Evolutionary conservation across 1,140 invertebrate genomes (phyloP), one percentile per base, ranked within the genome.

Genomic region (Cardiocondyla obscurior): DNA sequence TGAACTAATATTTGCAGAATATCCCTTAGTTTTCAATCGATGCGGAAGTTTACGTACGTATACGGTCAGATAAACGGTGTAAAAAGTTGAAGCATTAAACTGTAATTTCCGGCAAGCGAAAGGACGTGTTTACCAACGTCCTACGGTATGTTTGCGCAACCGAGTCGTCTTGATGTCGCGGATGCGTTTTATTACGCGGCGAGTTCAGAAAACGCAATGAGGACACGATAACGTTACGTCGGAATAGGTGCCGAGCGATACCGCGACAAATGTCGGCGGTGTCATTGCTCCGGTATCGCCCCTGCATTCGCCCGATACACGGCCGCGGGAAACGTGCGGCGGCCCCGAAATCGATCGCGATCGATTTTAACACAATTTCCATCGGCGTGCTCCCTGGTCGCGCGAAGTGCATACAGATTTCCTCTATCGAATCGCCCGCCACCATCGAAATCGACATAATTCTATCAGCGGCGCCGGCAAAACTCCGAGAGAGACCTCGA

Each of bases 391-490:
- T 19, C 57, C 33, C 30, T 14, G 30, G 42, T 64, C 51, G 65
- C 51, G 65, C n/a, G 10, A 70, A 33, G 22, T 42, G 22, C 69
- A 19, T 42, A 49, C 36, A 57, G 72, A 65, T 73, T 83, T 67
- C 53, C 60, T 22, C 46, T 67, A 79, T 83, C 60, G 55, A 86
- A 70, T 76, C 69, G 42, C 39, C 42, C 33, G 65, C 60, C 58
- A 74, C 58, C 82, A 65, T 87, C 85, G 73, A 74, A 86, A 72
- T 86, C 85, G 85, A 84, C 83, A 88, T 88, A 86, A 89, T 85
- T 89, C 83, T 76, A 88, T 89, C 57, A 62, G 2, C 33, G 57
- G 0, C 19, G 69, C 69, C 57, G 46, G 64, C 69, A 60, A 90
- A 90, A 82, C 82, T 84, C 57, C 51, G 72, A 51, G 30, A 64